Base-by-base conservation (phyloP, 2,888 invertebrate species). In the Deilephila elpenor region DNA sequence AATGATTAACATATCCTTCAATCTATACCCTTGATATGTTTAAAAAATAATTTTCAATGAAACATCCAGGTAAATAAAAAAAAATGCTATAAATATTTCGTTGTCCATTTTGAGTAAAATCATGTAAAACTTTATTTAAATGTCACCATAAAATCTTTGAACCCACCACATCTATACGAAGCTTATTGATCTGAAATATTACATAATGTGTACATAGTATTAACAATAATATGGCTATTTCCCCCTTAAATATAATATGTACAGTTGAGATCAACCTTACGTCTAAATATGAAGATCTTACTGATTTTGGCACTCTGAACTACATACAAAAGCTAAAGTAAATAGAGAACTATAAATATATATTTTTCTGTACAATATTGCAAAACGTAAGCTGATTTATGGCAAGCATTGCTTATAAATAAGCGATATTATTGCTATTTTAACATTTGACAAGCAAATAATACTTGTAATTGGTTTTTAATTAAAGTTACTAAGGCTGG, bases 231-330 rank as follows among this genome's bases (percentile, higher is more conserved):
- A 73, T 71, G 71, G 73, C 73, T 73, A 77, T 75, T 80, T 82
- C 78, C 76, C 78, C 77, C 83, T 79, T 80, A 83, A 76, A 73
- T 25, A 72, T 80, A 84, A 85, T 92, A 94, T 93, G 87, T 93
- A 93, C 93, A 93, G 87, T 89, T 94, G 94, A 94, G 94, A 94
- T 94, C 94, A 90, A 91, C 90, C 91, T 93, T 92, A 93, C 73
- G 78, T 84, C 86, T 91, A 88, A 70, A 84, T 88, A 87, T 88
- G 89, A 91, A 92, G 91, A 93, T 92, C 92, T 91, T 91, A 90
- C 81, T 88, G 85, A 91, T 90, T 93, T 94, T 94, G 94, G 94
- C 94, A 94, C 94, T 87, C 80, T 86, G 90, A 93, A 91, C 94
- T 94, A 93, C 93, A 90, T 85, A 84, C 85, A 80, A 76, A 82